Evolutionary conservation across 2,113 vertebrate species (phyloP).

Genomic region (Limanda limanda): DNA sequence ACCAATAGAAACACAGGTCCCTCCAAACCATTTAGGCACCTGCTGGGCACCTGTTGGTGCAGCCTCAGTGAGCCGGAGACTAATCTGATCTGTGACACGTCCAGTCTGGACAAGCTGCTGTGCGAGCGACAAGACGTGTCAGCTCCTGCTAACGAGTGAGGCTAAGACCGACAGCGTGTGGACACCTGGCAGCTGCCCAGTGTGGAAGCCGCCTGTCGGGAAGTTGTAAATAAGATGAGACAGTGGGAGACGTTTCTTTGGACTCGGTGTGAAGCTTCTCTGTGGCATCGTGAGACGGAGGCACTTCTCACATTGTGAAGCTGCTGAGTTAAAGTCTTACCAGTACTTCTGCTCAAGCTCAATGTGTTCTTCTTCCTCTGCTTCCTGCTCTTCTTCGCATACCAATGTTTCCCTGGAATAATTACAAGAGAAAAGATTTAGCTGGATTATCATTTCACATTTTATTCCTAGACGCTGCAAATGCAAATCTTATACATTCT

Average conservation of each 20-base stretch:
- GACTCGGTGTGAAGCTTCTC: slow-evolving; percentile 1
- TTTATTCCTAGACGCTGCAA: neutral
- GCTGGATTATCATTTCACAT: slow-evolving; percentile 13
- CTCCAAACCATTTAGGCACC: slow-evolving; percentile 65
- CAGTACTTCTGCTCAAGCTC: slow-evolving; percentile 88
- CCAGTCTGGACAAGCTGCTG: slow-evolving; percentile 59
- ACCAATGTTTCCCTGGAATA: slow-evolving; percentile 91
- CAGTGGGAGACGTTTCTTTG: neutral
- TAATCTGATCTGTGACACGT: slow-evolving; percentile 72
- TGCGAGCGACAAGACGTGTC: slow-evolving; percentile 42
- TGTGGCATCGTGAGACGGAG: neutral
- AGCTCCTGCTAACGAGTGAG: slow-evolving; percentile 21
- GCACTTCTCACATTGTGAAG: neutral
- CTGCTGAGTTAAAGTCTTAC: slow-evolving; percentile 75
- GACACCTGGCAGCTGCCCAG: slow-evolving; percentile 18
- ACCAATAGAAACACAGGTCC: slow-evolving; percentile 23
- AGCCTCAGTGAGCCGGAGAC: slow-evolving; percentile 39
- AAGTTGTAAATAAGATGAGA: slow-evolving; percentile 15
- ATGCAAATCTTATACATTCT: neutral
- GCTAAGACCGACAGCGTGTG: slow-evolving; percentile 25
- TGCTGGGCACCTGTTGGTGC: slow-evolving; percentile 57
- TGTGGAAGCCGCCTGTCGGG: neutral
- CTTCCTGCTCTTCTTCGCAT: slow-evolving; percentile 94
- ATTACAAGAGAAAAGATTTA: slow-evolving; percentile 28
- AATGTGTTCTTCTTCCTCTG: slow-evolving; percentile 90